Conservation (phyloP, 2,888 invertebrate genomes). For the Polydesmus complanatus region DNA sequence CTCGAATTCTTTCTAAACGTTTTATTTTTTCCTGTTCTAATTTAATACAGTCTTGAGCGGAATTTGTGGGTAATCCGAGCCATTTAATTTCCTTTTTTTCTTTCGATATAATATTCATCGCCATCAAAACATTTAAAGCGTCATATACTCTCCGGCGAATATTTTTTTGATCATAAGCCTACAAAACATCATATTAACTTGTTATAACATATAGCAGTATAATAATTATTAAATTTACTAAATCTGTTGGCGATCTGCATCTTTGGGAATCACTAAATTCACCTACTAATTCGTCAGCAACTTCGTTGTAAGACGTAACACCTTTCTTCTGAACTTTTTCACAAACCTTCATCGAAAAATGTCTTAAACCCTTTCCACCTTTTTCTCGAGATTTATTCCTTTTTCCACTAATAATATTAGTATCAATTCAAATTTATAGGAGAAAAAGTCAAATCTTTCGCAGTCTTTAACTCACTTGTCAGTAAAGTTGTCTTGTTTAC, state of each 20-base stretch:
- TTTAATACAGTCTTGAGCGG: constrained; percentile 79
- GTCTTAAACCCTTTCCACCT: constrained; percentile 90
- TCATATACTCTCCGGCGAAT: constrained; percentile 97
- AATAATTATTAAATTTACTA: constrained; percentile 31
- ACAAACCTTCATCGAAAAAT: constrained; percentile 99
- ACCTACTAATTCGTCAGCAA: constrained; percentile 94
- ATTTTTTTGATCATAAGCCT: constrained; percentile 90
- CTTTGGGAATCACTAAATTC: constrained; percentile 65
- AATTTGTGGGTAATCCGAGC: constrained; percentile 95
- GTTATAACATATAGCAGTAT: too few species aligned
- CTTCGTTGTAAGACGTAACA: constrained; percentile 97
- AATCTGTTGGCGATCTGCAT: constrained; percentile 54
- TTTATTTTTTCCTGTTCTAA: constrained; percentile 75
- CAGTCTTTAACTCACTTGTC: too few species aligned
- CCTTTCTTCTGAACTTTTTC: constrained; percentile 98
- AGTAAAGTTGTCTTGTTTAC: constrained; percentile 18
- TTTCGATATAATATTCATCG: constrained; percentile 99
- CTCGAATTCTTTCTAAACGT: constrained; percentile 69
- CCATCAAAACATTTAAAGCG: constrained; percentile 98
- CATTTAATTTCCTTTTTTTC: constrained; percentile 99
- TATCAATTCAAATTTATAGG: background rate
- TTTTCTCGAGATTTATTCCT: constrained; percentile 72
- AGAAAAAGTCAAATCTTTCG: too few species aligned
- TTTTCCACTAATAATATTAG: constrained; percentile 34
- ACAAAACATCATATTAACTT: constrained; percentile 6